Evolutionary conservation across 2,888 invertebrate species (phyloP).

Genomic region (Lepidocyrtoides sp.): DNA sequence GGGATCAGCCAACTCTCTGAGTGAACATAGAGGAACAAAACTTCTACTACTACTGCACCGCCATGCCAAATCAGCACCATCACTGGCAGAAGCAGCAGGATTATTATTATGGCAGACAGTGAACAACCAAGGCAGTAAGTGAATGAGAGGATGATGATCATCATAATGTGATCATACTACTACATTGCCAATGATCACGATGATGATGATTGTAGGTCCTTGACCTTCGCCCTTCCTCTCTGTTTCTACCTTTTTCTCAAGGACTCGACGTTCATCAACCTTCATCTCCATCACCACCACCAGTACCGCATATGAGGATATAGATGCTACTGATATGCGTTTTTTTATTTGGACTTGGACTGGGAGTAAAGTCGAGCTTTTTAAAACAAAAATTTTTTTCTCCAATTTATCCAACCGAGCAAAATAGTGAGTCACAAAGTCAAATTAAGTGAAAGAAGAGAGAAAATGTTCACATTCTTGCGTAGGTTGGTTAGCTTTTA

Average conservation of each 20-base stretch:
- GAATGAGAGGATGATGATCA: conserved; percentile 32
- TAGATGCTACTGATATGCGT: conserved; percentile 11
- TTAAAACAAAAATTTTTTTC: neutral
- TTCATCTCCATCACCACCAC: conserved; percentile 56
- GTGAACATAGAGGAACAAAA: too few species aligned
- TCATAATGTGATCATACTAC: conserved; percentile 37
- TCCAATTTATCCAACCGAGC: neutral
- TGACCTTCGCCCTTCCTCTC: conserved; percentile 79
- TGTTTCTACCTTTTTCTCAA: conserved; percentile 77
- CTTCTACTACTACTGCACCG: neutral
- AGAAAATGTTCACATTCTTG: neutral
- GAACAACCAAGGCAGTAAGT: conserved; percentile 23
- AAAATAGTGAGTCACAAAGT: neutral
- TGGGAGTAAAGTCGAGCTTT: neutral
- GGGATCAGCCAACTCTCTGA: neutral
- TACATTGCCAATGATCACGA: conserved; percentile 30
- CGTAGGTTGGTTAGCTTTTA: conserved; percentile 61
- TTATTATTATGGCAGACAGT: conserved; percentile 10
- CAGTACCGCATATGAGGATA: conserved; percentile 1
- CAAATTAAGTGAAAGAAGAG: neutral
- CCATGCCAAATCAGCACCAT: neutral
- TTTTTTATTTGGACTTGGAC: too few species aligned
- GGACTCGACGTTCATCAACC: conserved; percentile 79
- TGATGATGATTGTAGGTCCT: conserved; percentile 71
- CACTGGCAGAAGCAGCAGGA: neutral